Evolutionary conservation across 2,888 invertebrate genomes (phyloP), one percentile per base, ranked within the genome.

Genomic region (Cephus rjabovi): DNA sequence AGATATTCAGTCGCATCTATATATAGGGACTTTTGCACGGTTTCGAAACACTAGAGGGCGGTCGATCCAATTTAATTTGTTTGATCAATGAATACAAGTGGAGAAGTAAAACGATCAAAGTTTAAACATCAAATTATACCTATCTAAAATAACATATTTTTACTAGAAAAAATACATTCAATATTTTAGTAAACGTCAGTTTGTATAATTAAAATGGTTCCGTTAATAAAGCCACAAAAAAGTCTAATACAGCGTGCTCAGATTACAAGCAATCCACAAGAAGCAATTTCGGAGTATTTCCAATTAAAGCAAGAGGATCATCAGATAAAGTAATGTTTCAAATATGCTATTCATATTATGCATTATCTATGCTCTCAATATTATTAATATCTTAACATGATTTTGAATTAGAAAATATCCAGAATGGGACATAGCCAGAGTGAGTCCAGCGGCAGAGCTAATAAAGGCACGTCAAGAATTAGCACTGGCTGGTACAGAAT

Each of bases 371-470:
- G 11, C 34, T 35, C 11, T 74, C 34, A n/a, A 71, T 71, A 34
- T 71, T 30, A 71, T 68, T 71, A 73, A 70, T 34, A 75, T 75
- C 34, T 12, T 76, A 11, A 35, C 40, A 11, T 34, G 34, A 75
- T 34, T 75, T 34, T 69, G 40, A 73, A 33, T 77, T 81, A 94
- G 94, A 86, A 93, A 93, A 86, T 93, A 93, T 89, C 94, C 94
- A 86, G 93, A 93, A 92, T 94, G 94, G 94, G 94, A 95, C 84
- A 91, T 93, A 0, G 93, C 94, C 0, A 93, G 94, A 1, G 92
- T 92, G 0, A 93, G 93, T 0, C 94, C 94, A 0, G 93, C 93
- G 75, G 93, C 93, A 4, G 90, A 94, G 79, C 92, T 94, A 88
- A 93, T 94, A 80, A 93, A 92, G 80, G 93, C 93, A 0, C 93